Base-by-base conservation (phyloP, 92 coral and sea anemone species). In the Epizoanthus ramosus region DNA sequence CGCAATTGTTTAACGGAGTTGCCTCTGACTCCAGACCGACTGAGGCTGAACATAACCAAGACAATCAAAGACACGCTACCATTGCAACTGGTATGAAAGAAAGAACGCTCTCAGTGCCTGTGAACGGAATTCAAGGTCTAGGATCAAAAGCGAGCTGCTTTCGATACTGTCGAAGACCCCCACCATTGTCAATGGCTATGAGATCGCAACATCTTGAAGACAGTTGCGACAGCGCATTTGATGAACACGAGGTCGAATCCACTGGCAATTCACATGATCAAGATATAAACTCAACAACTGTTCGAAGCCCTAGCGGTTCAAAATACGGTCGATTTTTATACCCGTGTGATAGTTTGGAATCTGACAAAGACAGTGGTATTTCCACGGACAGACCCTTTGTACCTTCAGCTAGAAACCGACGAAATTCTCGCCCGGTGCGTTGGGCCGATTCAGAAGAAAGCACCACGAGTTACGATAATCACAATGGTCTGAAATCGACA, bases 301-400 rank as follows among this genome's bases (percentile, higher is more conserved):
- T 73, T 9, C 57, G 65, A 57, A 58, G 79, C 41, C 76, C 59
- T 19, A 37, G 15, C 85, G 53, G 63, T 37, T 16, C 71, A 69
- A 54, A 67, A 41, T 68, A 68, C 45, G 25, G 86, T 72, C 87
- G 89, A 28, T 89, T 91, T 79, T 87, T 93, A 63, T 91, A 88
- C 63, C 94, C 97, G 4, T 94, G 97, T 3, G 98, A 95, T 57
- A 95, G 98, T 63, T 63, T 88, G 22, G 97, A 94, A 71, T 92
- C 94, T 47, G 98, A 94, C 86, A 93, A 92, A 80, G 98, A 92
- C 73, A 94, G 97, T 75, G 94, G 97, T 57, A 94, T 92, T 52
- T 93, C 93, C 3, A 85, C 97, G 12, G 98, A 95, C 67, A 89
- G 92, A 41, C 92, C 97, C 1, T 84, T 81, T 58, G 79, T 87